Base-by-base conservation (phyloP, 2,888 invertebrate species). In the Drosophila yooni region DNA sequence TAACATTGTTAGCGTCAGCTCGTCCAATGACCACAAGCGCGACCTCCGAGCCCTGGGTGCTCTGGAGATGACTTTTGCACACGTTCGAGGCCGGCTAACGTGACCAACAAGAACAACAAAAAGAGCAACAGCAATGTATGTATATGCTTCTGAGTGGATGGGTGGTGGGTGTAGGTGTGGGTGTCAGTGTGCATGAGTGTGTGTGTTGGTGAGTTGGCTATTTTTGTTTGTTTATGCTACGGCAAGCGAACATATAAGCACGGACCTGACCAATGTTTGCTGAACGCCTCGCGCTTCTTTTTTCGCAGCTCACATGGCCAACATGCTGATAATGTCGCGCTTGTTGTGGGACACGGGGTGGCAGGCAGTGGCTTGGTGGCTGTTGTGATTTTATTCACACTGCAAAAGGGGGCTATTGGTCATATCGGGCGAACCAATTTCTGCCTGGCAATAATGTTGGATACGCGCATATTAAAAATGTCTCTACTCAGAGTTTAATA, bases 1-100 rank as follows among this genome's bases (percentile, higher is more conserved):
- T 87, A 89, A 87, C 89, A 79, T 82, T 88, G 85, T 87, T 79
- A 84, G 76, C 70, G 75, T 65, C 74, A 77, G 77, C 70, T 81
- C 70, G 80, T 68, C 66, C 29, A 66, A 72, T 80, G 80, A 79
- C 71, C 76, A 76, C 71, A 72, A 64, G 51, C 76, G 69, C 79
- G 68, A 80, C 78, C 71, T 57, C 33, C 25, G 50, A 31, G 75
- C 64, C 67, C 38, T 50, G 46, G 25, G 74, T 29, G 33, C 50
- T 59, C 60, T 43, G 72, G 33, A 71, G 64, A 70, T 79, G 67
- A 70, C 67, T 70, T 51, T 43, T 54, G 61, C 79, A 79, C 79
- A 78, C 68, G 73, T 68, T 78, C 52, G 33, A 78, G 79, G 74
- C 66, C 58, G 70, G 61, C 60, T 67, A 58, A 18, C 58, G 64